Evolutionary conservation across 2,888 invertebrate species (phyloP).

Genomic region (Amblyteles armatorius): DNA sequence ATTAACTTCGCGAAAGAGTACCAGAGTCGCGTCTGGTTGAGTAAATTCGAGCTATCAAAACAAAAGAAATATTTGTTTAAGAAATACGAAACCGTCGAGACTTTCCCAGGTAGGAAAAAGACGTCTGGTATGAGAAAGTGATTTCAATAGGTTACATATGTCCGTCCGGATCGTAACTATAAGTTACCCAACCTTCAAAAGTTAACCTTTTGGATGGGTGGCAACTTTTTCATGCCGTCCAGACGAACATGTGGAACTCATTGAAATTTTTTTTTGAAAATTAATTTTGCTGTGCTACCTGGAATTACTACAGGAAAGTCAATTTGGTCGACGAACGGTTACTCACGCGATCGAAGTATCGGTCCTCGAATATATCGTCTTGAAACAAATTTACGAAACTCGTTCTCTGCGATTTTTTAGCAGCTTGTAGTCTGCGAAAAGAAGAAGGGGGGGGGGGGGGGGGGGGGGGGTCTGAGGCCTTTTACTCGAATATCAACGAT

Average conservation of each 20-base stretch:
- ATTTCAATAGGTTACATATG: too few relatives aligned
- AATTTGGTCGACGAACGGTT: neutral
- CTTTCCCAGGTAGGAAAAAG: too few relatives aligned
- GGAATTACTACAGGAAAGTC: neutral
- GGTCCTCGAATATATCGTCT: conserved; percentile 68
- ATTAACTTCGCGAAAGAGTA: conserved; percentile 69
- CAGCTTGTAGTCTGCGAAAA: conserved; percentile 60
- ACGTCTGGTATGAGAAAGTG: too few relatives aligned
- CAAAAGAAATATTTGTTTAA: neutral
- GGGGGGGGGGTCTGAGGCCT: too few relatives aligned
- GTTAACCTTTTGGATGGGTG: too few relatives aligned
- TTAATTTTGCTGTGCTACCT: neutral
- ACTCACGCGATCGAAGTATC: conserved; percentile 69
- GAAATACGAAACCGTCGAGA: too few relatives aligned
- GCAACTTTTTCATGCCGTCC: neutral
- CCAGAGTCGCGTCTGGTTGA: conserved; percentile 66
- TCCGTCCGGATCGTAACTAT: too few relatives aligned
- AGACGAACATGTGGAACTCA: neutral
- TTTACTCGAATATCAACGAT: neutral
- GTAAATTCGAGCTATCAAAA: conserved; percentile 65
- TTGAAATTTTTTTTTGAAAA: neutral
- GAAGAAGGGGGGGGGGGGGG: neutral
- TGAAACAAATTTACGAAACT: conserved; percentile 62
- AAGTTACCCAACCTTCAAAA: too few relatives aligned
- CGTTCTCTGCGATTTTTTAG: conserved; percentile 61